Conservation (phyloP, 2,888 invertebrate species). For the Watsonalla cultraria region DNA sequence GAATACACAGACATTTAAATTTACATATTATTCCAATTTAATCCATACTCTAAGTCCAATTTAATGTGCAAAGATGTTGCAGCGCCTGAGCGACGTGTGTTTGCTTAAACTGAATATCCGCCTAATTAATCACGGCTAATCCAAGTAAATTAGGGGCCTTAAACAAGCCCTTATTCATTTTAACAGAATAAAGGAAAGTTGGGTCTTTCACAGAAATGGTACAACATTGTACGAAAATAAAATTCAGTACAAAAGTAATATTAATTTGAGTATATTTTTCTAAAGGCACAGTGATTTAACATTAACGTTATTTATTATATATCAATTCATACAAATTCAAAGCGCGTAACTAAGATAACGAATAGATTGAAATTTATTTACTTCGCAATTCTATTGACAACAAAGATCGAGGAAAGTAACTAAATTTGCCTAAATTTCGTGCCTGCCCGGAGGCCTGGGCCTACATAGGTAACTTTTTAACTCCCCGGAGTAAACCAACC, state of each 20-base stretch:
- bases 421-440: constrained; percentile 46
- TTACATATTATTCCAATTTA: too few species aligned
- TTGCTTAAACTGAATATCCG: not conserved
- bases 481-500: constrained; percentile 56
- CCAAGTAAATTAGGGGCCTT: not conserved
- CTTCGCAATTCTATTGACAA: constrained; percentile 3
- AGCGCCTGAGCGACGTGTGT: constrained; percentile 1
- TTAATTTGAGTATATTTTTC: too few species aligned
- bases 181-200: too few species aligned
- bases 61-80: constrained; percentile 15
- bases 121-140: not conserved
- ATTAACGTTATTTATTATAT: not conserved
- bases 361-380: constrained; percentile 17
- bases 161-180: not conserved
- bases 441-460: constrained; percentile 37
- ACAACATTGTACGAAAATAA: too few species aligned
- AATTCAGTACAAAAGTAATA: too few species aligned
- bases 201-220: too few species aligned
- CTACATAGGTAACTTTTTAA: constrained; percentile 51
- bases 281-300: too few species aligned
- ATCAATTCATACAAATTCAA: constrained; percentile 3
- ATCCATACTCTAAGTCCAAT: too few species aligned
- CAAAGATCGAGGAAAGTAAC: constrained; percentile 27
- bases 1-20: too few species aligned
- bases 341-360: constrained; percentile 7